phyloP scores from a whole-genome alignment of 1,140 invertebrate species.

The Tetraneura akinire region DNA sequence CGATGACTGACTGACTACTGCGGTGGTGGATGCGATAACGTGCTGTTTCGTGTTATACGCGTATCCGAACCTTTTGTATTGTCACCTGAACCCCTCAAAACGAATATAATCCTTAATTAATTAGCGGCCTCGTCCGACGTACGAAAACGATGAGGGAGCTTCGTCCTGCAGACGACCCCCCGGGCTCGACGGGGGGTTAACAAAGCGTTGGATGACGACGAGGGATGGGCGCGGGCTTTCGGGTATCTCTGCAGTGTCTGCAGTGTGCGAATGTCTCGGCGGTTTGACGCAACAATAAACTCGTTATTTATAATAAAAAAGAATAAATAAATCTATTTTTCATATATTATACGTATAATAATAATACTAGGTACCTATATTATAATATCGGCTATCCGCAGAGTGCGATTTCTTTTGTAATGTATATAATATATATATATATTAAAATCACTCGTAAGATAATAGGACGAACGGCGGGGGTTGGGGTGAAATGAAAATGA shows the following conservation, averaged over 20 bases:
- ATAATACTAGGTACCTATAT: not conserved
- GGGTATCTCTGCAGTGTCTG: not conserved
- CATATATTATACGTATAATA: too few relatives aligned
- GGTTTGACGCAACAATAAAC: slow-evolving; percentile 48
- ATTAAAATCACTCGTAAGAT: slow-evolving; percentile 13
- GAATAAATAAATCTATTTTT: not conserved
- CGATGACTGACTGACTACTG: slow-evolving; percentile 16
- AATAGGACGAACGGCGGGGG: not conserved
- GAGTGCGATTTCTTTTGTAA: too few relatives aligned
- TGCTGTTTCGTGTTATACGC: slow-evolving; percentile 5
- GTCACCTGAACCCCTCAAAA: slow-evolving; percentile 38
- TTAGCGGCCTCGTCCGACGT: slow-evolving; percentile 26
- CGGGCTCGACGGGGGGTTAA: too few relatives aligned
- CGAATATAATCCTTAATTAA: slow-evolving; percentile 49
- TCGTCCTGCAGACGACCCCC: too few relatives aligned
- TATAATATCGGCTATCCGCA: not conserved
- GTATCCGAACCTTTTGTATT: slow-evolving; percentile 29
- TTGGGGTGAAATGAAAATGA: not conserved
- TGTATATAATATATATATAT: not conserved
- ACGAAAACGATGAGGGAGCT: not conserved
- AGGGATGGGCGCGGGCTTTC: too few relatives aligned
- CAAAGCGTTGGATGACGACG: too few relatives aligned
- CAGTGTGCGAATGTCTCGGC: not conserved
- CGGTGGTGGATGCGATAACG: not conserved
- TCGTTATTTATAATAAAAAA: slow-evolving; percentile 37